These are phyloP conservation scores for Porites lobata DNA, from an alignment of 92 coral and sea anemone genomes.

Conservation along the genomic window DNA sequence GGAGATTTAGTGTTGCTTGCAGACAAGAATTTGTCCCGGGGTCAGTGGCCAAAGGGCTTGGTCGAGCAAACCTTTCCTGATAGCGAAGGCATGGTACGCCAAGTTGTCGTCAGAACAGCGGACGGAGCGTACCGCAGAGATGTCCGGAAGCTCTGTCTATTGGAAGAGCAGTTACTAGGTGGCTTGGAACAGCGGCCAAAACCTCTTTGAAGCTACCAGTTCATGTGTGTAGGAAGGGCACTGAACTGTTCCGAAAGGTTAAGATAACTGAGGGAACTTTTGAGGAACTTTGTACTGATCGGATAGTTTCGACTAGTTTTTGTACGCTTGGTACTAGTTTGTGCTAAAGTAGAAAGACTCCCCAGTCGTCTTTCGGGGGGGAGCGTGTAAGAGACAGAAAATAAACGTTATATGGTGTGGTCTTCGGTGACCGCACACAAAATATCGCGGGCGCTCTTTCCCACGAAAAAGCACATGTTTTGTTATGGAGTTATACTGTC, in stretches of 20 bases:
- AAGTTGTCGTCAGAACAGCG: slow-evolving; percentile 62
- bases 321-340: background rate
- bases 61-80: slow-evolving; percentile 61
- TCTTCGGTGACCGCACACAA: no score
- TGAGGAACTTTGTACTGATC: background rate
- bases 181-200: slow-evolving; percentile 5
- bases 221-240: background rate
- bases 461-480: no score
- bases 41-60: slow-evolving; percentile 75
- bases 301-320: background rate
- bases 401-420: no score
- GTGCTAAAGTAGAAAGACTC: slow-evolving; percentile 13
- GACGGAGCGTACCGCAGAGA: slow-evolving; percentile 58
- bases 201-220: background rate
- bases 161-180: slow-evolving; percentile 49
- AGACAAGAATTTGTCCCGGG: slow-evolving; percentile 61
- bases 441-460: no score
- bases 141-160: slow-evolving; percentile 60
- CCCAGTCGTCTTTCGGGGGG: slow-evolving; percentile 31
- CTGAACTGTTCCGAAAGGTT: background rate
- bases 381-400: slow-evolving; percentile 7
- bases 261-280: background rate
- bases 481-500: no score
- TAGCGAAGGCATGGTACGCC: slow-evolving; percentile 63
- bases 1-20: slow-evolving; percentile 70